Conservation (phyloP, 2,113 vertebrate genomes). For the Sapayoa aenigma region DNA sequence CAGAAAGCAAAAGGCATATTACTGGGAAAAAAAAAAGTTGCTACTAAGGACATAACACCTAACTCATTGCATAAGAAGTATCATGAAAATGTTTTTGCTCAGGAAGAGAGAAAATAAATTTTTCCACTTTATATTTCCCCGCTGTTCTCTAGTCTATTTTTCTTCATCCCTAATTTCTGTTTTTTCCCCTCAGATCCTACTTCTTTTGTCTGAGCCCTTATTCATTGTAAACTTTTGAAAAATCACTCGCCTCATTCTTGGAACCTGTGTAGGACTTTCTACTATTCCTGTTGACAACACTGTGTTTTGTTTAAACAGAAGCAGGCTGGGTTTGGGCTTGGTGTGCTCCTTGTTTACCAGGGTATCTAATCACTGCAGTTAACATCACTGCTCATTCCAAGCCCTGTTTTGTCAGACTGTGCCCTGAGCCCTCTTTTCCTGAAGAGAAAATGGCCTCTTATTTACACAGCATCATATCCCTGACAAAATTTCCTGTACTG, state of each 20-base stretch:
- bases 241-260: fast-evolving
- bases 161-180: neutral
- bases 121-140: neutral
- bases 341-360: neutral
- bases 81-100: neutral
- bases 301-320: neutral
- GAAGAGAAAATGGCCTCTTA: neutral
- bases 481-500: neutral
- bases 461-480: neutral
- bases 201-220: neutral
- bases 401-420: neutral
- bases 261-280: neutral
- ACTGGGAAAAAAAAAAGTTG: neutral
- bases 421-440: neutral
- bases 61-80: neutral
- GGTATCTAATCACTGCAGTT: neutral
- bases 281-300: neutral
- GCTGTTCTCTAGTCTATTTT: neutral
- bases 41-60: neutral
- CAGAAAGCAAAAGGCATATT: neutral
- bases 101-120: neutral
- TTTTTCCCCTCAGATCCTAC: neutral
- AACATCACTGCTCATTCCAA: neutral
- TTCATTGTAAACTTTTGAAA: neutral
- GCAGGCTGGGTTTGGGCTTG: neutral